phyloP scores from a whole-genome alignment of 1,140 invertebrate genomes.

The Anoplophora glabripennis region DNA sequence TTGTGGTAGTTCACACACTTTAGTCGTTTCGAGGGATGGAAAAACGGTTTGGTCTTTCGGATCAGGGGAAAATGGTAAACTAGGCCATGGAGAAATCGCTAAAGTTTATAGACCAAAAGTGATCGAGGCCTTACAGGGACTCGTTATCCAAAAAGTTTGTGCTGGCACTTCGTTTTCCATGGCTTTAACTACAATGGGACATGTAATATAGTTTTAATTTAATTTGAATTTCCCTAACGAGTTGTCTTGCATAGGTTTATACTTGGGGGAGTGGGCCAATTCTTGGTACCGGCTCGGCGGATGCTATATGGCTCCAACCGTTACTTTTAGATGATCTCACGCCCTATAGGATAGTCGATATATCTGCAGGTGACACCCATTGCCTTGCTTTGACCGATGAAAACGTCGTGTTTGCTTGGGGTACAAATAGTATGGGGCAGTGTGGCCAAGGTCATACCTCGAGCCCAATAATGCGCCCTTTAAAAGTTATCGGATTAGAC shows the following conservation, averaged over 20 bases:
- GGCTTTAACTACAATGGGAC: slow-evolving; percentile 58
- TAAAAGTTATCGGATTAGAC: slow-evolving; percentile 61
- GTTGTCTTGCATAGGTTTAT: slow-evolving; percentile 52
- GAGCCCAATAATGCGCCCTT: slow-evolving; percentile 60
- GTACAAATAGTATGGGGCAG: slow-evolving; percentile 69
- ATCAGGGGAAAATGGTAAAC: slow-evolving; percentile 59
- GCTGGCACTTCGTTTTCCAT: slow-evolving; percentile 61
- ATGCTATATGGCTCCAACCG: slow-evolving; percentile 56
- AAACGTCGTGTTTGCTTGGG: slow-evolving; percentile 59
- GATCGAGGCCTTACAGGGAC: slow-evolving; percentile 61
- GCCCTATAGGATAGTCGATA: slow-evolving; percentile 49
- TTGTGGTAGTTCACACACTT: slow-evolving; percentile 63
- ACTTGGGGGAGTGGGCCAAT: slow-evolving; percentile 63
- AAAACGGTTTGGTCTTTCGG: slow-evolving; percentile 68
- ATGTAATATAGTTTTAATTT: slow-evolving; percentile 41
- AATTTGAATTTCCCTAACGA: neutral
- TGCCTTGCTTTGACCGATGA: slow-evolving; percentile 61
- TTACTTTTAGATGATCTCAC: slow-evolving; percentile 48
- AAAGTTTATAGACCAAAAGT: slow-evolving; percentile 61
- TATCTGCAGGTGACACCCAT: slow-evolving; percentile 59
- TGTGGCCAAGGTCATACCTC: slow-evolving; percentile 67
- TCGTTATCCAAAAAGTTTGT: slow-evolving; percentile 60
- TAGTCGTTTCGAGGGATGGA: slow-evolving; percentile 62
- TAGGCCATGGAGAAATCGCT: slow-evolving; percentile 61
- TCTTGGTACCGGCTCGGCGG: slow-evolving; percentile 58